Conservation (phyloP, 2,888 invertebrate species). For the Diabrotica balteata region DNA sequence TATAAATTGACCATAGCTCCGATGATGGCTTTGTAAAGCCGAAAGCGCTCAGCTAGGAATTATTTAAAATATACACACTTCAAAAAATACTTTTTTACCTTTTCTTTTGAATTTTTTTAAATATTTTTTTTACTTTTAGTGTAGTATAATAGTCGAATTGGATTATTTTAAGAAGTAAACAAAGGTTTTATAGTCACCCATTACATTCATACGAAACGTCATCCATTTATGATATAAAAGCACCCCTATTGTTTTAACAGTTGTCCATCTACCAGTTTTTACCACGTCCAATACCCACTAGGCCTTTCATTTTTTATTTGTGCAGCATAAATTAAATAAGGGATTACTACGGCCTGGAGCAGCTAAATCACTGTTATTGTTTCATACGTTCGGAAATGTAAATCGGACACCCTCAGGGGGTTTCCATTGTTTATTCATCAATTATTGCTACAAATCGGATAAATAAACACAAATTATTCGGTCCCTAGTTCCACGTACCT, state of each 20-base stretch:
- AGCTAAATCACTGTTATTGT: constrained; percentile 51
- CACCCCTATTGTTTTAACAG: not conserved
- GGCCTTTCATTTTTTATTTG: not conserved
- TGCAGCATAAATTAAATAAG: constrained; percentile 48
- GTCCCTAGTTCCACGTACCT: not conserved
- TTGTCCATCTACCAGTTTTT: not conserved
- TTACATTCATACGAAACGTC: not conserved
- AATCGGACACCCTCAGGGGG: constrained; percentile 43
- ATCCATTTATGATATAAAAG: not conserved
- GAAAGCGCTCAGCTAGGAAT: too few relatives aligned
- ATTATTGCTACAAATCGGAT: constrained; percentile 45
- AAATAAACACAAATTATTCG: constrained; percentile 40
- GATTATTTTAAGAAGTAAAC: too few relatives aligned
- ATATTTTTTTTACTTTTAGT: too few relatives aligned
- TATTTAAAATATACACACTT: too few relatives aligned
- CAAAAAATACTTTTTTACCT: too few relatives aligned
- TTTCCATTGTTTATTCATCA: constrained; percentile 48
- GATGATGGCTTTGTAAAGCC: too few relatives aligned
- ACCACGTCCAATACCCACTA: not conserved
- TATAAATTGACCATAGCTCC: too few relatives aligned
- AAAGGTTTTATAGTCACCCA: too few relatives aligned
- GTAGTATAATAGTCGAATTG: too few relatives aligned
- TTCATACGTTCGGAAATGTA: constrained; percentile 47
- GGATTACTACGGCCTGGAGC: constrained; percentile 46
- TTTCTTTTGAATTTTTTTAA: too few relatives aligned